These are phyloP conservation scores for Cossypha caffra DNA, from an alignment of 2,797 vertebrate species.

Conservation along the genomic window DNA sequence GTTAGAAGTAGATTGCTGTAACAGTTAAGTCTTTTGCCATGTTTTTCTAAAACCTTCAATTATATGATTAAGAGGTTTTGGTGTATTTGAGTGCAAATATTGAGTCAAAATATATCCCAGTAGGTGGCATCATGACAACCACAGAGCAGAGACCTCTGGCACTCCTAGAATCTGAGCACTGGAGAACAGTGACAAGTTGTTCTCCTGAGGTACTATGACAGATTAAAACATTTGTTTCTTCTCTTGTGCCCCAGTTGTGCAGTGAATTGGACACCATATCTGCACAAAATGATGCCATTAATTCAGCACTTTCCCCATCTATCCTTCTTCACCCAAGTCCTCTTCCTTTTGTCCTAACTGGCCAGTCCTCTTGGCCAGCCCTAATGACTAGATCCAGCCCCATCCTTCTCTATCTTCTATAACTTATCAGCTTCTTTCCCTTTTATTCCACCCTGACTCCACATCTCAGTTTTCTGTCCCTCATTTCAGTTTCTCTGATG, in stretches of 20 bases:
- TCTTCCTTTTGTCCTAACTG: background rate
- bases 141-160: background rate
- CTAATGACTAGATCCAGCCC: background rate
- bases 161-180: background rate
- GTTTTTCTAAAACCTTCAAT: background rate
- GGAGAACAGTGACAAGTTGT: background rate
- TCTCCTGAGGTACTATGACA: background rate
- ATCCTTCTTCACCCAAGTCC: background rate
- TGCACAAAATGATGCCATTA: background rate
- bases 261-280: background rate
- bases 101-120: background rate
- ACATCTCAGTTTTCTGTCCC: background rate
- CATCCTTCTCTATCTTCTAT: background rate
- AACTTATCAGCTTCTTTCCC: background rate
- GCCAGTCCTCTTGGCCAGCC: background rate
- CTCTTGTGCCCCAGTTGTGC: background rate
- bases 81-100: background rate
- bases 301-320: background rate
- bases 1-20: background rate
- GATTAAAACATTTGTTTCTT: background rate
- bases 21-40: background rate
- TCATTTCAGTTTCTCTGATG: background rate
- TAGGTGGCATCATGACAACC: background rate
- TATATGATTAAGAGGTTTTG: background rate
- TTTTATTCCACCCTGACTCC: background rate